These are phyloP conservation scores for Crematogaster levior DNA, from an alignment of 2,888 invertebrate genomes.

Conservation along the genomic window DNA sequence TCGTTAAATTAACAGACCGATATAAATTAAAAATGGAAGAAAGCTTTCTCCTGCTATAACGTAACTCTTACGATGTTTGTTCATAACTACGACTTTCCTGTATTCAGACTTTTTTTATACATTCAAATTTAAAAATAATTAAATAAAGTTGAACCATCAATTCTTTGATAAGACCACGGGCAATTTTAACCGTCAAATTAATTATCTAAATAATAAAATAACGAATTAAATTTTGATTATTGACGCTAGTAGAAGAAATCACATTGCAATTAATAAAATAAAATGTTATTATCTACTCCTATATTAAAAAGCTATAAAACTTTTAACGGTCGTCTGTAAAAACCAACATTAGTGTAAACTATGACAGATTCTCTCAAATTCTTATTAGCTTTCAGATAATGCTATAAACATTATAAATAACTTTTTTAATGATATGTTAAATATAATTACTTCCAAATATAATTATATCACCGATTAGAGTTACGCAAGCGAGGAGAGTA, in stretches of 20 bases:
- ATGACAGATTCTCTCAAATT: background rate
- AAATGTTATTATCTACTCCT: background rate
- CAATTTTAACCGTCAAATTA: background rate
- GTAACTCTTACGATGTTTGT: conserved; percentile 5
- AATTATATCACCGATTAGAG: conserved; percentile 2
- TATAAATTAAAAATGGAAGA: background rate
- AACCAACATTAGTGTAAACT: background rate
- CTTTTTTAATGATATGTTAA: background rate
- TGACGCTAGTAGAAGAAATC: background rate
- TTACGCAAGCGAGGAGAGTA: background rate
- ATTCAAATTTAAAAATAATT: background rate
- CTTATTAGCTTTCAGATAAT: background rate
- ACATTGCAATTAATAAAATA: background rate
- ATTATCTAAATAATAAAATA: background rate
- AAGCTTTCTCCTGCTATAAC: background rate
- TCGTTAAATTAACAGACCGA: conserved; percentile 15
- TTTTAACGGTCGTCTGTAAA: background rate
- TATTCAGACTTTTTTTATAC: background rate
- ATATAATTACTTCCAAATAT: background rate
- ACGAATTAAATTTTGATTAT: background rate
- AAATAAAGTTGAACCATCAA: background rate
- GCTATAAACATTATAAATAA: background rate
- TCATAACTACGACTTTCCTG: background rate
- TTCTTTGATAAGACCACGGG: background rate
- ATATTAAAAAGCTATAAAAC: background rate